Conservation (phyloP, 2,113 vertebrate species). For the Gulo gulo region DNA sequence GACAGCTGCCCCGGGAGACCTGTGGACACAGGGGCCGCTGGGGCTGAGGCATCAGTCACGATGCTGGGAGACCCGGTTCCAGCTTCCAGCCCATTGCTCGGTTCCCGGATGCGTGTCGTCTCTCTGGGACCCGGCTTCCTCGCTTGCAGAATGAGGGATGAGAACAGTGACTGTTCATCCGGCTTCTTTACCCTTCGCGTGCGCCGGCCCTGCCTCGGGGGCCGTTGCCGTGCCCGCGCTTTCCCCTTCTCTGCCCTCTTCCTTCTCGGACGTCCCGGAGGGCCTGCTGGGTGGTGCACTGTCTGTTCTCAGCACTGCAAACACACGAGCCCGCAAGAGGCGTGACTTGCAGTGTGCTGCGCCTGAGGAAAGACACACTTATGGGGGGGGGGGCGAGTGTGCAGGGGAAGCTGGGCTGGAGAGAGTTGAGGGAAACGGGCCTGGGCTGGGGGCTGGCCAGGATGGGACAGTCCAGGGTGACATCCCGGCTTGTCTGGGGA, state of each 20-base stretch:
- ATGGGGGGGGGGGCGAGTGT: too few species aligned
- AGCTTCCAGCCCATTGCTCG: not conserved
- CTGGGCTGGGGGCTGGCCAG: not conserved
- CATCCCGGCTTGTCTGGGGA: not conserved
- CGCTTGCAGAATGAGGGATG: not conserved
- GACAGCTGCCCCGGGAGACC: not conserved
- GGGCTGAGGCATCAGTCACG: not conserved
- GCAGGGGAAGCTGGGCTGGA: not conserved
- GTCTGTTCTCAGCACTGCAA: not conserved
- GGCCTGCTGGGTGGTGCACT: not conserved
- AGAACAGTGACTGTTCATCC: not conserved
- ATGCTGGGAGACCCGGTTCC: not conserved
- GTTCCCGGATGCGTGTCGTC: not conserved
- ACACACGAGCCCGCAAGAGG: not conserved
- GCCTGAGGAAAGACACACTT: not conserved
- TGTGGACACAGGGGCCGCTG: not conserved
- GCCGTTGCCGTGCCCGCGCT: not conserved
- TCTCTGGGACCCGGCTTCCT: constrained; percentile 3
- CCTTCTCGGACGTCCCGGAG: not conserved
- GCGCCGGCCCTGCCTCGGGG: not conserved
- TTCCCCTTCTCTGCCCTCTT: not conserved
- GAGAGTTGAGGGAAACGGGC: not conserved
- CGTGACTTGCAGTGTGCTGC: not conserved
- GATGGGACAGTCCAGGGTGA: not conserved
- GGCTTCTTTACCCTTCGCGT: not conserved